phyloP scores from a whole-genome alignment of 2,797 vertebrate genomes.

The Cuniculus paca region DNA sequence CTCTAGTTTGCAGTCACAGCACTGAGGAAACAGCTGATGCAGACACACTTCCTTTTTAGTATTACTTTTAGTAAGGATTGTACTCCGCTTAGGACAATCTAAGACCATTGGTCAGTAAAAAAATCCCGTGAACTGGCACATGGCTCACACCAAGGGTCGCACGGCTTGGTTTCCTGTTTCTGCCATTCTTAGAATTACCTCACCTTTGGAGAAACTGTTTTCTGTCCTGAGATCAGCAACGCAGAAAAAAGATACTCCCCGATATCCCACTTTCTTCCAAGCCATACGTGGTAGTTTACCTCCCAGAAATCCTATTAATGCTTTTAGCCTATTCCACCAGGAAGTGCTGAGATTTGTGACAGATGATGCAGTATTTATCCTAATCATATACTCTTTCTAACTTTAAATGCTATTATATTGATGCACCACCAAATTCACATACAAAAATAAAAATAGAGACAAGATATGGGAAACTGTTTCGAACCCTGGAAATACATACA shows the following conservation, averaged over 20 bases:
- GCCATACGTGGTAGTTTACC: background rate
- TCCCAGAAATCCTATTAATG: background rate
- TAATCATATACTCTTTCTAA: background rate
- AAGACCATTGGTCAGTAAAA: background rate
- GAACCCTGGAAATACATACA: background rate
- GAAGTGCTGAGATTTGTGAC: background rate
- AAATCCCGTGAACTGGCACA: background rate
- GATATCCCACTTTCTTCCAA: background rate
- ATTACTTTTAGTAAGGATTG: background rate
- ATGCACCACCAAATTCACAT: background rate
- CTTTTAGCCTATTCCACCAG: background rate
- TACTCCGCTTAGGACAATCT: background rate
- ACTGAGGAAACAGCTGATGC: background rate
- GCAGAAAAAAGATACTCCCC: background rate
- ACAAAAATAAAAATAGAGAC: background rate
- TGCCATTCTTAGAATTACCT: background rate
- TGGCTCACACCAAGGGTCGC: background rate
- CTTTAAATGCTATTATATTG: background rate
- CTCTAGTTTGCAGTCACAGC: background rate
- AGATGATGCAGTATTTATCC: background rate
- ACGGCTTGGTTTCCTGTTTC: background rate
- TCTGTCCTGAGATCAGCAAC: constrained; percentile 33
- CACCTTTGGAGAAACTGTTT: background rate
- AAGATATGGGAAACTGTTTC: background rate
- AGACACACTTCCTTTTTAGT: background rate